These are phyloP conservation scores for Hirtodrosophila cameraria DNA, from an alignment of 2,888 invertebrate genomes.

Conservation along the genomic window DNA sequence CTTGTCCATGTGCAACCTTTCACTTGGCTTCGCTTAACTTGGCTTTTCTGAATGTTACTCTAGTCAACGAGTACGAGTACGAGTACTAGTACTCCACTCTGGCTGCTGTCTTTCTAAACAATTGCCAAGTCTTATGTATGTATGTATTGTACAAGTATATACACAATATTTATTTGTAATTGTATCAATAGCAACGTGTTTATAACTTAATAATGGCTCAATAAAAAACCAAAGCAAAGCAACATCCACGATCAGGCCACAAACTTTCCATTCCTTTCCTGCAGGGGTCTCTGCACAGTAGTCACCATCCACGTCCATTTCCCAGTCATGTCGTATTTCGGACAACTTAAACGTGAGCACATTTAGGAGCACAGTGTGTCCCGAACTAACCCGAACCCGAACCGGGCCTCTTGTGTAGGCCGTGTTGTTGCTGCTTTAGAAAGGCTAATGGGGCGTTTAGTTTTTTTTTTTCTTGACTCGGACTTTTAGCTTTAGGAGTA, in stretches of 20 bases:
- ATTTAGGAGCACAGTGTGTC: conserved; percentile 47
- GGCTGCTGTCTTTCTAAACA: conserved; percentile 56
- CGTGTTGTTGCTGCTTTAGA: conserved; percentile 51
- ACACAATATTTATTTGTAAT: conserved; percentile 72
- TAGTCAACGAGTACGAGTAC: too few species aligned
- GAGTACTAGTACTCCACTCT: neutral
- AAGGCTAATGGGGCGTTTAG: conserved; percentile 78
- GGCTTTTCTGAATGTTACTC: neutral
- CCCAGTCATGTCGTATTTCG: conserved; percentile 57
- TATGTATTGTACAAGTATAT: conserved; percentile 10
- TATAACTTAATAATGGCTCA: conserved; percentile 81
- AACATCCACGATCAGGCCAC: conserved; percentile 33
- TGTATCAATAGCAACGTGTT: conserved; percentile 77
- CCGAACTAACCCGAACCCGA: conserved; percentile 13
- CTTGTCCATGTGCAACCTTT: conserved; percentile 60
- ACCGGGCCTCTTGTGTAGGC: conserved; percentile 5
- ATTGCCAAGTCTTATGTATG: conserved; percentile 26
- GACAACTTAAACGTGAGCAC: conserved; percentile 75
- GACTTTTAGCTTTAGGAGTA: conserved; percentile 24
- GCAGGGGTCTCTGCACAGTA: conserved; percentile 54
- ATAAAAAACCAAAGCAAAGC: conserved; percentile 65
- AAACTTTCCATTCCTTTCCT: conserved; percentile 65
- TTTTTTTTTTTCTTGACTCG: conserved; percentile 35
- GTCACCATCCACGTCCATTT: conserved; percentile 40
- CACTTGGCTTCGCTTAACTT: conserved; percentile 64